Base-by-base conservation (phyloP, 2,888 invertebrate species). In the Drosophila paramelanica region DNA sequence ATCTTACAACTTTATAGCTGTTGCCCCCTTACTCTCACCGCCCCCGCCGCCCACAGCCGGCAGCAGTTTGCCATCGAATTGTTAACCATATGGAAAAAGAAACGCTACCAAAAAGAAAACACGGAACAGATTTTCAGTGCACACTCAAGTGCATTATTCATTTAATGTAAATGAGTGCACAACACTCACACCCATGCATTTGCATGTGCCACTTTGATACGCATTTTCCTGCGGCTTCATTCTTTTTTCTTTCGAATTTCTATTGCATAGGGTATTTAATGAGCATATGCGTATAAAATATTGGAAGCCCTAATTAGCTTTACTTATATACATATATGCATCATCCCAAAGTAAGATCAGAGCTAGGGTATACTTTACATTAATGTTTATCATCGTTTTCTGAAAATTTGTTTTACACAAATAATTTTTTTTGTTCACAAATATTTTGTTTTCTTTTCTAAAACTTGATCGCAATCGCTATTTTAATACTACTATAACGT, bases 81-180 rank as follows among this genome's bases (percentile, higher is more conserved):
- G 33, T 36, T 51, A 31, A 38, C 45, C 27, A 64, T 31, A 38
- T 13, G 20, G 5, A 13, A 46, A 39, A 14, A 43, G 10, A 10
- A 25, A 47, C 38, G 62, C 74, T 38, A 11, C 14, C 57, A 51
- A 47, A 59, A 58, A 72, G 39, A 11, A 50, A 61, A 46, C 65
- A 70, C 25, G 56, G 17, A 47, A 60, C 67, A 68, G 60, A 64
- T 67, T 72, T 62, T 49, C 64, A 33, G 17, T 58, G 67, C 73
- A 68, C 81, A 81, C 65, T 74, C 70, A 71, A 83, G 82, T 87
- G 82, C 82, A 83, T 83, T 84, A 84, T 87, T 83, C 77, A 87
- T 83, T 83, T 81, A 77, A 83, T 84, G 82, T 81, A 79, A 83
- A 84, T 77, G 87, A 81, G 71, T 73, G 67, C 84, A 62, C 70